Evolutionary conservation across 2,888 invertebrate species (phyloP), one percentile per base, ranked within the genome.

Genomic region (Orgyia antiqua): DNA sequence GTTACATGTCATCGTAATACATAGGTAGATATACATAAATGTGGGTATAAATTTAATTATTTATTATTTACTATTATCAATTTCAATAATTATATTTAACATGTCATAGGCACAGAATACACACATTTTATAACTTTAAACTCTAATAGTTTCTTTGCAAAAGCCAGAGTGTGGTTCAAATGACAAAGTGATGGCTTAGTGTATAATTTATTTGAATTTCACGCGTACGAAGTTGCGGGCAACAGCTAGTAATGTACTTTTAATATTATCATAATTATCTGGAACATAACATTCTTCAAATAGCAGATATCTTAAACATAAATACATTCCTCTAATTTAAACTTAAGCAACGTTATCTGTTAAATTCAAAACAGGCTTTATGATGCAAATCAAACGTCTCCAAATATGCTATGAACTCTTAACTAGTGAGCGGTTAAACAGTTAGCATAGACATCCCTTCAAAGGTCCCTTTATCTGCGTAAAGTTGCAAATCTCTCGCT

Each of bases 401-500:
- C 47, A 51, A 58, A 48, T 50, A 55, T 53, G 50, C 13, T 40
- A 46, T 45, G 45, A 62, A 63, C 60, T 64, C 43, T 51, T 62
- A 66, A 70, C 66, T 64, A 55, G 49, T 43, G 37, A 57, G 50
- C 54, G 58, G 67, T 65, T 68, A 62, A 57, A 58, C 53, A 52
- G 58, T 62, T 60, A 57, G 50, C 54, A 62, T 61, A 48, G 59
- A 52, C 48, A 58, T 60, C 63, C 65, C 60, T 65, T 66, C 57
- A 65, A 63, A 63, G 69, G 56, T 51, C 56, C 59, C 43, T 68
- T 68, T 67, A 68, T 63, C 62, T 60, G 41, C 39, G 41, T 46
- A 55, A 65, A 71, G 64, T 72, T 66, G 54, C 59, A 67, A 66
- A 71, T 73, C 62, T 66, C 58, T 54, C 46, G 39, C 55, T 68